phyloP scores from a whole-genome alignment of 2,888 invertebrate genomes.

The Trimorus sp. region DNA sequence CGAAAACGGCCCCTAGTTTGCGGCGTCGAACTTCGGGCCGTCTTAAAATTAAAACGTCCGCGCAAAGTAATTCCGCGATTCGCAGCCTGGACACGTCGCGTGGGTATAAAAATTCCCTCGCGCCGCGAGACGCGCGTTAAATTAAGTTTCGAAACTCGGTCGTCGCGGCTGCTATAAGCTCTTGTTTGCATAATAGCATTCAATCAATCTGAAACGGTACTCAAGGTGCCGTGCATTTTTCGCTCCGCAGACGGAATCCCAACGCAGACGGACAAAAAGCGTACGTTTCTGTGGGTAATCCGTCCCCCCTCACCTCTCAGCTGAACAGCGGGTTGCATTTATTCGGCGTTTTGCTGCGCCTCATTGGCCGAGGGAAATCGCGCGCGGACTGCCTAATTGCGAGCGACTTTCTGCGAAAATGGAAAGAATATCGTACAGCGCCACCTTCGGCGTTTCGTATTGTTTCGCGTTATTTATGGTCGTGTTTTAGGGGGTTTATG shows the following conservation, averaged over 20 bases:
- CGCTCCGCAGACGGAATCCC: constrained; percentile 53
- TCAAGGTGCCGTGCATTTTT: constrained; percentile 64
- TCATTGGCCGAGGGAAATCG: too few species aligned
- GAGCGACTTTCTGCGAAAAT: too few species aligned
- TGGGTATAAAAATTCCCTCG: constrained; percentile 64
- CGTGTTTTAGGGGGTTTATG: too few species aligned
- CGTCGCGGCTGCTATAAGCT: constrained; percentile 62
- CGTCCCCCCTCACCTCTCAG: constrained; percentile 30
- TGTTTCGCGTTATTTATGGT: too few species aligned
- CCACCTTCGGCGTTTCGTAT: too few species aligned
- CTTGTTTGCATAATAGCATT: constrained; percentile 67
- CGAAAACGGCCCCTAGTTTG: too few species aligned
- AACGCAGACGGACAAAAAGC: constrained; percentile 59
- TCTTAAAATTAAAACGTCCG: constrained; percentile 63
- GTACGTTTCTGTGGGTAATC: constrained; percentile 47
- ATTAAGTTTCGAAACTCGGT: constrained; percentile 67
- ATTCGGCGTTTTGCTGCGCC: neutral
- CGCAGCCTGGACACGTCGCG: constrained; percentile 51
- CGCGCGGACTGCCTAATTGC: too few species aligned
- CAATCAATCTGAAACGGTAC: constrained; percentile 67
- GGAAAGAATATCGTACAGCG: too few species aligned
- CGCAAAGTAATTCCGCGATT: constrained; percentile 53
- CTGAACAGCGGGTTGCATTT: constrained; percentile 26
- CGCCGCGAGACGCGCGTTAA: constrained; percentile 58
- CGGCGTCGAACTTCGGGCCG: neutral